These are phyloP conservation scores for Archilochus colubris DNA, from an alignment of 2,113 vertebrate genomes.

Conservation along the genomic window DNA sequence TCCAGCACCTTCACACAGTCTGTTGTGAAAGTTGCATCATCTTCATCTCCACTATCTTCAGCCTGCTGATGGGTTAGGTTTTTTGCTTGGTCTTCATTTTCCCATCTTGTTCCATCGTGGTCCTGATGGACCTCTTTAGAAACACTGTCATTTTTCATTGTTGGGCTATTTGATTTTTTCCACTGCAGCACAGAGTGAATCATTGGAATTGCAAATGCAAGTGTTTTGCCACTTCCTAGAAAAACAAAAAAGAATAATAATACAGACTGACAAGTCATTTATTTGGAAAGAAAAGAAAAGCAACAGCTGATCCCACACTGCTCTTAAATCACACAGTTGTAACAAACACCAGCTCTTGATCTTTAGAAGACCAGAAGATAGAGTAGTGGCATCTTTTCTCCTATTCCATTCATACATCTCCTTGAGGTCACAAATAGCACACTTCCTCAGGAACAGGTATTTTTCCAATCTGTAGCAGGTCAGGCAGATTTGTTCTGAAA, in stretches of 20 bases:
- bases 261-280: not conserved
- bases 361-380: not conserved
- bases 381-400: not conserved
- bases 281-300: constrained; percentile 14
- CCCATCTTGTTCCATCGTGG: not conserved
- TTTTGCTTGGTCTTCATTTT: constrained; percentile 36
- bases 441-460: not conserved
- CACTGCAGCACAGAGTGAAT: constrained; percentile 91
- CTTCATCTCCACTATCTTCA: not conserved
- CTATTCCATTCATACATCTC: not conserved
- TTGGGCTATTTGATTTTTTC: constrained; percentile 71
- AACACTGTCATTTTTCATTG: not conserved
- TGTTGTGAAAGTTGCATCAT: constrained; percentile 21
- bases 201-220: constrained; percentile 96
- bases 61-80: not conserved
- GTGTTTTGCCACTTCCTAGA: constrained; percentile 94
- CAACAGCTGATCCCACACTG: not conserved
- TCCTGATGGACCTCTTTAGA: constrained; percentile 23
- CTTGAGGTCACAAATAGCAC: not conserved
- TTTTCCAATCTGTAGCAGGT: constrained; percentile 4
- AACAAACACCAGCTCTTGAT: not conserved
- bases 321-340: not conserved
- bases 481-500: not conserved
- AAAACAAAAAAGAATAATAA: not conserved
- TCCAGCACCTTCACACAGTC: constrained; percentile 66